Evolutionary conservation across 1,140 invertebrate species (phyloP).

Genomic region (Alviniconcha marisindica): DNA sequence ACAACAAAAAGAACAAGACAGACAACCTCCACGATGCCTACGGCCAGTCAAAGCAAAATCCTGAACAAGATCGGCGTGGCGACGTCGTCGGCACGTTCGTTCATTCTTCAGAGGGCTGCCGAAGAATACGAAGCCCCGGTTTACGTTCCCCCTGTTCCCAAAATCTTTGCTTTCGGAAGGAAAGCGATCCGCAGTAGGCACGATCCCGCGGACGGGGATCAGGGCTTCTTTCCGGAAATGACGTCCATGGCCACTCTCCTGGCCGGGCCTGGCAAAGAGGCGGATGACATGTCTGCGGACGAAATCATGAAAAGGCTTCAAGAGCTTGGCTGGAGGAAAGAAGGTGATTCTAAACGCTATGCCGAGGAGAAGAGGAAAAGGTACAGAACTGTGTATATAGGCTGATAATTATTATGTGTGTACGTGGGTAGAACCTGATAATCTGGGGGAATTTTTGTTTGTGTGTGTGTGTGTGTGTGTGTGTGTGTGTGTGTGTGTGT

Average conservation of each 20-base stretch:
- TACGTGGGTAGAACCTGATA: too few relatives aligned
- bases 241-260: constrained; percentile 9
- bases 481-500: too few relatives aligned
- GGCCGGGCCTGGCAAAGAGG: background rate
- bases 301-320: constrained; percentile 28
- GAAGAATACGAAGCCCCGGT: background rate
- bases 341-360: constrained; percentile 7
- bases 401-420: too few relatives aligned
- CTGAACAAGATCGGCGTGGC: constrained; percentile 7
- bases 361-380: constrained; percentile 18
- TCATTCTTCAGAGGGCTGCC: background rate
- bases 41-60: constrained; percentile 26
- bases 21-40: constrained; percentile 11
- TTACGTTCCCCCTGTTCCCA: background rate
- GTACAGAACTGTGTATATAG: too few relatives aligned
- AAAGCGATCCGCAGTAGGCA: background rate
- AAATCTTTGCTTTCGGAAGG: background rate
- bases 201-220: background rate
- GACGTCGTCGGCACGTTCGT: background rate
- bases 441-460: too few relatives aligned
- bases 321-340: constrained; percentile 33
- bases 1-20: background rate
- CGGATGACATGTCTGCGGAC: constrained; percentile 20
- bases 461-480: too few relatives aligned
- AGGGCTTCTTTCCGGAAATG: constrained; percentile 21